Conservation (phyloP, 1,140 invertebrate species). For the Drosophila miranda region DNA sequence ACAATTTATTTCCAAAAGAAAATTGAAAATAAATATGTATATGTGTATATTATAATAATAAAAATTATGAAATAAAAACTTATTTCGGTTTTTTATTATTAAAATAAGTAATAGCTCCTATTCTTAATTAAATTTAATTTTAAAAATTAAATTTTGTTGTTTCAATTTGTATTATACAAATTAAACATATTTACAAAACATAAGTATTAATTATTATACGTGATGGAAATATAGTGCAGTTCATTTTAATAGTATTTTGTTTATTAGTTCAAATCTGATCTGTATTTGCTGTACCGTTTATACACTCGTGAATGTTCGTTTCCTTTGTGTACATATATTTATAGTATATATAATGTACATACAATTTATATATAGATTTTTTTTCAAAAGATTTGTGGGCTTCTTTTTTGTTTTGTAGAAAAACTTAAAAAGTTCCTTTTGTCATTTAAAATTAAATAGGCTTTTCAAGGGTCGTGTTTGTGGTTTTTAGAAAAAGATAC, state of each 20-base stretch:
- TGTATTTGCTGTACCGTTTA: conserved; percentile 52
- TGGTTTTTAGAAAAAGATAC: conserved; percentile 47
- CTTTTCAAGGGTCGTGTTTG: conserved; percentile 26
- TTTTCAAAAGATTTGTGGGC: conserved; percentile 64
- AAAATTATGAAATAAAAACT: too few relatives aligned
- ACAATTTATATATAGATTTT: conserved; percentile 44
- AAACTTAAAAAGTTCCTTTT: conserved; percentile 62
- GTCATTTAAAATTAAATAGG: conserved; percentile 61
- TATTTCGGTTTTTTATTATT: too few relatives aligned
- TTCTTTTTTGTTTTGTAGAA: conserved; percentile 58
- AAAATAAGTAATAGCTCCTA: too few relatives aligned
- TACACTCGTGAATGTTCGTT: conserved; percentile 64
- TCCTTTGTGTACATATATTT: conserved; percentile 44
- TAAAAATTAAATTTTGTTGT: too few relatives aligned
- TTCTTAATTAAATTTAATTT: too few relatives aligned
- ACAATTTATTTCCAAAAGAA: too few relatives aligned
- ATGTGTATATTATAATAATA: too few relatives aligned
- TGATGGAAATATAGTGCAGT: too few relatives aligned
- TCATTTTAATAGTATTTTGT: conserved; percentile 20
- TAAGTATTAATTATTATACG: too few relatives aligned
- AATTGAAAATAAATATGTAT: too few relatives aligned
- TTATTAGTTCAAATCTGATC: conserved; percentile 53
- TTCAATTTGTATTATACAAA: too few relatives aligned
- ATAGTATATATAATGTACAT: conserved; percentile 21
- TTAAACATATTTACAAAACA: too few relatives aligned